Base-by-base conservation (phyloP, 1,140 invertebrate genomes). In the Bombus sylvicola region DNA sequence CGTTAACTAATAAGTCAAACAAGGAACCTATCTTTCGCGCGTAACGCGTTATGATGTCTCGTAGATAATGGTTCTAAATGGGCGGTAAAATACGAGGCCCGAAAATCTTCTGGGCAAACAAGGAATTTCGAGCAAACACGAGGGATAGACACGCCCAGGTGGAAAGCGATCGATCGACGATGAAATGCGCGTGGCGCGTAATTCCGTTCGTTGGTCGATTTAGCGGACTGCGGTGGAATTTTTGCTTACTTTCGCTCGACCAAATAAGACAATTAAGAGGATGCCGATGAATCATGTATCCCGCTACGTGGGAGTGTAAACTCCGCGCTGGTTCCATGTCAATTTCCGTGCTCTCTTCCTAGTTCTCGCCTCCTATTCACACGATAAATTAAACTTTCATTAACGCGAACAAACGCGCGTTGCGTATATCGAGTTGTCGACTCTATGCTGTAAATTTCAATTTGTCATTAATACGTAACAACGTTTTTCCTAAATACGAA, bases 341-440 rank as follows among this genome's bases (percentile, higher is more conserved):
- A 91, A 90, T 91, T 91, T 91, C 90, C 89, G 81, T 43, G 81
- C 12, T 76, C 87, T 88, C 89, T 90, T 90, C 89, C 88, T 90
- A 88, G 86, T 85, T 64, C 88, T 81, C 89, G 77, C 83, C 86
- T 76, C 86, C 89, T 43, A 83, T 90, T 90, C 89, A 85, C 89
- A 88, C 90, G 88, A 89, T 88, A 87, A 91, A 88, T 89, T 89
- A 86, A 53, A 72, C 77, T 28, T 18, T 83, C 34, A 8, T 78
- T 57, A 59, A 31, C 37, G 15, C 47, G 47, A 47, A 47, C 47
- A 53, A 39, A 28, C 82, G 31, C 25, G 9, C 28, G 57, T 64
- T 22, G 39, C 15, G 59, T 25, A 10, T 6, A 43, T 53, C 47
- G 47, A 53, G 47, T 53, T 0, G 47, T 53, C 47, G 18, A 53